Evolutionary conservation across 2,888 invertebrate genomes (phyloP).

Genomic region (Drosophila merina): DNA sequence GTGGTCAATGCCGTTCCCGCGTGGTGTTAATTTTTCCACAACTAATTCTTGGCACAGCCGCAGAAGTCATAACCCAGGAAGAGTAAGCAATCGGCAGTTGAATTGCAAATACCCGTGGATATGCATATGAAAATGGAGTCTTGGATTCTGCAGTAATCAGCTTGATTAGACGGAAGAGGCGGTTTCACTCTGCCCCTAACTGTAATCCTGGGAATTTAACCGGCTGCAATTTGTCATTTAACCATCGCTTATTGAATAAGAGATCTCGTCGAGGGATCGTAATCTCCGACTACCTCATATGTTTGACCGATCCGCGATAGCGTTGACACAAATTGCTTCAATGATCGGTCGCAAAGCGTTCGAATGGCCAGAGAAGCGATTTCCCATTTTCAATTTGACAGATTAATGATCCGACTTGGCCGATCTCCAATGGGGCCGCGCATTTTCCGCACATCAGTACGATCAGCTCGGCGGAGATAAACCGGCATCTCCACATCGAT

Average conservation of each 20-base stretch:
- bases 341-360: conserved; percentile 11
- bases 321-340: conserved; percentile 35
- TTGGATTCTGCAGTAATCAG: conserved; percentile 10
- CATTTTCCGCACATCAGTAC: conserved; percentile 39
- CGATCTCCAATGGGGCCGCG: conserved; percentile 1
- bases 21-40: conserved; percentile 78
- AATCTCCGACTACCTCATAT: neutral
- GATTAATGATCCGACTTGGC: conserved; percentile 26
- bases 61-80: conserved; percentile 79
- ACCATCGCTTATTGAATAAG: conserved; percentile 19
- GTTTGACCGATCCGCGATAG: neutral
- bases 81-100: conserved; percentile 49
- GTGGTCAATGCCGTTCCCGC: conserved; percentile 75
- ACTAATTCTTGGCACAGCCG: conserved; percentile 73
- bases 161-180: conserved; percentile 42
- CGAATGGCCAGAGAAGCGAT: conserved; percentile 16
- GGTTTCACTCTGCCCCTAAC: conserved; percentile 34
- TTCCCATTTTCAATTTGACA: conserved; percentile 36
- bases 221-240: conserved; percentile 17
- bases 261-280: conserved; percentile 1
- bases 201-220: conserved; percentile 24
- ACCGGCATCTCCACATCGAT: conserved; percentile 10
- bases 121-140: conserved; percentile 34
- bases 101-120: conserved; percentile 3
- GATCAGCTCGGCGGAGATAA: conserved; percentile 21